Evolutionary conservation across 2,888 invertebrate species (phyloP), one percentile per base, ranked within the genome.

Genomic region (Allophyes oxyacanthae): DNA sequence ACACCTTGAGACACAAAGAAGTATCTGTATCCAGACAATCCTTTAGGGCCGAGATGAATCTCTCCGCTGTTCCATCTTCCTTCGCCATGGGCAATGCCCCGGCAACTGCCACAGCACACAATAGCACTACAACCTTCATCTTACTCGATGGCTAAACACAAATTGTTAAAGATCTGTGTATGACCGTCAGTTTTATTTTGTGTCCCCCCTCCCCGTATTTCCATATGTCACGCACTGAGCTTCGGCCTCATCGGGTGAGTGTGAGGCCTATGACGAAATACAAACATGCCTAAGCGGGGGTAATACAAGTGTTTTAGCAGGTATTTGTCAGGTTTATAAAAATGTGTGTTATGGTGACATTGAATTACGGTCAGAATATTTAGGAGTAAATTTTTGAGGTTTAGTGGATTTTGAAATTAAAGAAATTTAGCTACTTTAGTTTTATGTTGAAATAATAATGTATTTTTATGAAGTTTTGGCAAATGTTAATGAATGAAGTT

Each of bases 1-100:
- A 94, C 95, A 97, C 97, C 95, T 97, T 97, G 68, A 97, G 88
- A 83, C 97, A 97, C 86, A 96, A 91, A 78, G 95, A 92, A 81
- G 97, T 94, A 76, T 96, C 96, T 65, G 95, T 95, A 65, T 96
- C 95, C 77, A 96, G 95, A 87, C 97, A 97, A 80, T 96, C 96
- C 87, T 95, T 95, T 62, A 97, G 76, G 6, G 88, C 82, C 5
- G 90, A 88, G 57, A 93, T 80, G 82, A 94, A 90, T 59, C 83
- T 84, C 59, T 91, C 91, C 77, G 91, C 70, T 3, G 43, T 65
- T 3, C 90, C 89, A 71, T 92, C 92, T 50, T 93, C 93, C 72
- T 87, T 91, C 0, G 82, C 77, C 76, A 87, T 86, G 64, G 93
- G 92, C 85, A 89, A 76, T 25, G 91, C 92, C 79, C 83, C 76